Conservation (phyloP, 2,797 vertebrate species). For the Sebastes hopkinsi region DNA sequence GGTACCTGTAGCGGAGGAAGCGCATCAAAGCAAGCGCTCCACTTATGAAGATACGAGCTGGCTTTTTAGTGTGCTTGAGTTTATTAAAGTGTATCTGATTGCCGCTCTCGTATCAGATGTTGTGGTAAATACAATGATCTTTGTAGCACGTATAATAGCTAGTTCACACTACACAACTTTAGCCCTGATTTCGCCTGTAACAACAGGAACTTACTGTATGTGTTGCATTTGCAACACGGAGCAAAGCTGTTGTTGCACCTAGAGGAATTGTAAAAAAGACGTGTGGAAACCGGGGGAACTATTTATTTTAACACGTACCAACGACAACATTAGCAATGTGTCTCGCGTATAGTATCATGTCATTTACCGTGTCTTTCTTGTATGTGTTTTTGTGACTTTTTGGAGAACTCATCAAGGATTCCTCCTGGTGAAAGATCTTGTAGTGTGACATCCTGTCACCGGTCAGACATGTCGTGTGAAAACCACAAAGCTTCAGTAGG, state of each 20-base stretch:
- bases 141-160: neutral
- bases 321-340: neutral
- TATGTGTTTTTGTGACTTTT: neutral
- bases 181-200: too few relatives aligned
- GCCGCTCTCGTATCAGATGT: neutral
- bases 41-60: conserved; percentile 7
- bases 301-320: neutral
- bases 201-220: too few relatives aligned
- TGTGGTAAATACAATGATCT: conserved; percentile 1
- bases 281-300: neutral
- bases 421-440: neutral
- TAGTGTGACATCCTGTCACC: neutral
- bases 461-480: neutral
- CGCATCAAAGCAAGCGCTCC: conserved; percentile 38
- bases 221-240: too few relatives aligned
- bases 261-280: neutral
- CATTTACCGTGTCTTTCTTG: neutral
- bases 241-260: too few relatives aligned
- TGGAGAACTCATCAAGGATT: neutral
- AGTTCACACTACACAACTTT: too few relatives aligned
- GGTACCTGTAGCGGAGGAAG: conserved; percentile 9
- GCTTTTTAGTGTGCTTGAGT: conserved; percentile 25
- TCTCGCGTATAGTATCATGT: neutral
- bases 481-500: neutral
- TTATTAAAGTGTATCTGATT: conserved; percentile 10